Evolutionary conservation across 1,140 invertebrate genomes (phyloP), one percentile per base, ranked within the genome.

Genomic region (Dinothrombium tinctorium): DNA sequence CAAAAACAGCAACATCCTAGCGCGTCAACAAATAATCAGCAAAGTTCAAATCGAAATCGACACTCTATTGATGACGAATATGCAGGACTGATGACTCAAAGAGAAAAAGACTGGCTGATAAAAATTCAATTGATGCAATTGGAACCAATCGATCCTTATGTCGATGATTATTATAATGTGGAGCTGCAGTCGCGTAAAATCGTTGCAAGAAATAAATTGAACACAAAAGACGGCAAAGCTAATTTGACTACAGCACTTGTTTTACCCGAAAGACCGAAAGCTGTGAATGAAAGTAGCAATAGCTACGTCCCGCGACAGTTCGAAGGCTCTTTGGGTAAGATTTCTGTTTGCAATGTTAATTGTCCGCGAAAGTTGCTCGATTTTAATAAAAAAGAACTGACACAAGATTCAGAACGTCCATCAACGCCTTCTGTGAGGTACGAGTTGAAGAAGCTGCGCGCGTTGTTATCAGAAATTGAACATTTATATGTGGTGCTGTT

Each of bases 351-450:
- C 9, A 66, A 62, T 56, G 60, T 66, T 12, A 84, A 80, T 26
- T 81, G 81, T 26, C 84, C 84, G 0, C 64, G 84, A n/a, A 83
- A 84, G 60, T 80, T 90, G 54, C 72, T 86, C 55, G 74, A 81
- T 47, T 65, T 79, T n/a, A 73, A 37, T 14, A 26, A 42, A 8
- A 39, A 37, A n/a, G 56, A 55, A 28, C 50, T 53, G 41, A 46
- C 57, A n/a, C 49, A 57, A 29, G 19, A 22, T 11, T 14, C 7
- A 25, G 19, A 9, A 39, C 22, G 12, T 2, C n/a, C 17, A 12
- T 17, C 24, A 11, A 7, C 4, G 26, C 26, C 39, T 1, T 8
- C 11, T 7, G 37, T 22, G 8, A 60, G 59, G 48, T 64, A 62
- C 45, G 64, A 23, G 37, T 43, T 29, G 43, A 37, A 40, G n/a